Evolutionary conservation across 2,797 vertebrate genomes (phyloP).

Genomic region (Nasua narica): DNA sequence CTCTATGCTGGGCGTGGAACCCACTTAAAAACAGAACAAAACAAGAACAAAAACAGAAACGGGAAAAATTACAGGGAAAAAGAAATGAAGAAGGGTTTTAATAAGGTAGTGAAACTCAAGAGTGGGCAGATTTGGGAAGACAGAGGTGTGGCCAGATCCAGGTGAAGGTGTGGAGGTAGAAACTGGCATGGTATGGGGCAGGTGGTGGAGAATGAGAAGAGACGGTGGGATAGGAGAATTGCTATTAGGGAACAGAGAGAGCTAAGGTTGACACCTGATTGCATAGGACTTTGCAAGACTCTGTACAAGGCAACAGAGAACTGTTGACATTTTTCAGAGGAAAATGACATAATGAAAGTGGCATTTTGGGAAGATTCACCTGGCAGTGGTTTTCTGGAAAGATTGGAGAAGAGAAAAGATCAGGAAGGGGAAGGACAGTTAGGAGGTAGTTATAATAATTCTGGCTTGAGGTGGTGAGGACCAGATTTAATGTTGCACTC

Average conservation of each 20-base stretch:
- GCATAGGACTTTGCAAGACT: not conserved
- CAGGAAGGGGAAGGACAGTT: not conserved
- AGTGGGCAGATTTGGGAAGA: not conserved
- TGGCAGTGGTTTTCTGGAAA: constrained; percentile 1
- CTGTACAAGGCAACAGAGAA: not conserved
- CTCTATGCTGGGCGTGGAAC: too few species aligned
- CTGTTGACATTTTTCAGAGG: not conserved
- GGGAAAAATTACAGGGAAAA: not conserved
- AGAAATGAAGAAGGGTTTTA: not conserved
- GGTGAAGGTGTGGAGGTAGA: not conserved
- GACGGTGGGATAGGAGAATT: not conserved
- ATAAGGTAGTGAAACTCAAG: not conserved
- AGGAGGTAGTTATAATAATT: not conserved
- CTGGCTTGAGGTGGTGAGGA: not conserved
- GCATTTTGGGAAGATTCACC: not conserved
- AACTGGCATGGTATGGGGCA: not conserved
- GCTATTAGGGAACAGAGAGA: not conserved
- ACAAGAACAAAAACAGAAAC: not conserved
- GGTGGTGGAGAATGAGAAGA: not conserved
- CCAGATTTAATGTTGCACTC: not conserved
- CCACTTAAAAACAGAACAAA: too few species aligned
- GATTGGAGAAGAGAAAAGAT: not conserved
- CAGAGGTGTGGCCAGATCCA: not conserved
- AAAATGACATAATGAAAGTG: not conserved
- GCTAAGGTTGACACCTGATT: not conserved